Evolutionary conservation across 2,113 vertebrate species (phyloP), one percentile per base, ranked within the genome.

Genomic region (Amblyornis subalaris): DNA sequence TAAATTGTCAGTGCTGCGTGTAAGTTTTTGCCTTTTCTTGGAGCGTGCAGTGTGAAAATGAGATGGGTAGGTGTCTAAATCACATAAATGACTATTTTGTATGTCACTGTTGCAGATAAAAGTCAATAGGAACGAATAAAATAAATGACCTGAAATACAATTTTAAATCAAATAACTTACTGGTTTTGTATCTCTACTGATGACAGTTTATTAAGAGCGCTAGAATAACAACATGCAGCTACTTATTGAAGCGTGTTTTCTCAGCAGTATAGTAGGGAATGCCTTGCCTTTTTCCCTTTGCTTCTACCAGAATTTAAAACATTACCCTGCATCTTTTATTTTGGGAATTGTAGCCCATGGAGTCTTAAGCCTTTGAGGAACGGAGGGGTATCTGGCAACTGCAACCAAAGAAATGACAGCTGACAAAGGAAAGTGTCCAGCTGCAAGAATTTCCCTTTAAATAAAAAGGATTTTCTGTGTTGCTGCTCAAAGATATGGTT

Each of bases 61-160:
- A 83, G 89, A 90, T 84, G 62, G 78, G 48, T 74, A 57, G 80
- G 48, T 92, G 76, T 94, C 85, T 90, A 71, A 89, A 81, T 90
- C 69, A 77, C 78, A 81, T 35, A 92, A 65, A 29, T 73, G 29
- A 79, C 71, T 89, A 7, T 80, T 95, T 78, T 75, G 55, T 89
- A 60, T 83, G 89, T 83, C 62, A 47, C 26, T 53, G 25, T 71
- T 73, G 57, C 17, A 89, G 70, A 51, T 51, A 93, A 67, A 83
- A 93, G 57, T 62, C 35, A 70, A 26, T 91, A 84, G 84, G 60
- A 88, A 44, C 23, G 82, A 86, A 88, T 77, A 74, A 91, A 93
- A 93, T 54, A 74, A 81, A 77, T 78, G 29, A 40, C 29, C 44
- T 82, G 44, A 54, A 94, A 69, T 66, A 82, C 44, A 72, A 54